Conservation (phyloP, 2,797 vertebrate species). For the Neosilurus mollespiculum region DNA sequence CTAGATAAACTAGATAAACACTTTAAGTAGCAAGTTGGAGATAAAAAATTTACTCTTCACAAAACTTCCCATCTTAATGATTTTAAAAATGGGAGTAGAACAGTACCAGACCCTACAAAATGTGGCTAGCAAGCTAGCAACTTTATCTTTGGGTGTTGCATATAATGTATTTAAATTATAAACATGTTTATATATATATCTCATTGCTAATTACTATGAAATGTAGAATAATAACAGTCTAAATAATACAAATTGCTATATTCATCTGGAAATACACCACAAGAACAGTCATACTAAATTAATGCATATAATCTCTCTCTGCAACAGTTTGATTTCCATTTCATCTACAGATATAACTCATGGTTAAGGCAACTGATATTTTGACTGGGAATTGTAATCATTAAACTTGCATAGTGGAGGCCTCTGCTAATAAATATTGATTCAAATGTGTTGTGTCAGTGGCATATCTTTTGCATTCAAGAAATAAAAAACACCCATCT, state of each 20-base stretch:
- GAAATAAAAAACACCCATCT: not conserved
- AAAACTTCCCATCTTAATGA: not conserved
- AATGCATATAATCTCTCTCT: not conserved
- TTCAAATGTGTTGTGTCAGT: not conserved
- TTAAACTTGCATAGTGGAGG: not conserved
- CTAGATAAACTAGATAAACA: not conserved
- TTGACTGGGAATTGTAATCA: not conserved
- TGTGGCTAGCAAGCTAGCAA: not conserved
- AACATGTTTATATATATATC: not conserved
- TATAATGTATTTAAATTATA: not conserved
- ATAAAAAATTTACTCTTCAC: not conserved
- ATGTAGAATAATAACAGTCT: not conserved
- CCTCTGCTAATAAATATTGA: no score
- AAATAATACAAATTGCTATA: not conserved
- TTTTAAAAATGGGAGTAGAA: not conserved
- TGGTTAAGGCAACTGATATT: not conserved
- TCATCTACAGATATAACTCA: not conserved
- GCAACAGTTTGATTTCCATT: not conserved
- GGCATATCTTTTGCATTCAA: not conserved
- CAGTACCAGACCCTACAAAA: not conserved
- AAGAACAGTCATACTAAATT: not conserved
- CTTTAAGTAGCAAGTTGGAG: not conserved
- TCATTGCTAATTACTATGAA: conserved; percentile 8
- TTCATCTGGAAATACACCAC: not conserved
- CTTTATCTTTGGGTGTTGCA: not conserved